Evolutionary conservation across 2,888 invertebrate genomes (phyloP).

Genomic region (Serrognathus titanus): DNA sequence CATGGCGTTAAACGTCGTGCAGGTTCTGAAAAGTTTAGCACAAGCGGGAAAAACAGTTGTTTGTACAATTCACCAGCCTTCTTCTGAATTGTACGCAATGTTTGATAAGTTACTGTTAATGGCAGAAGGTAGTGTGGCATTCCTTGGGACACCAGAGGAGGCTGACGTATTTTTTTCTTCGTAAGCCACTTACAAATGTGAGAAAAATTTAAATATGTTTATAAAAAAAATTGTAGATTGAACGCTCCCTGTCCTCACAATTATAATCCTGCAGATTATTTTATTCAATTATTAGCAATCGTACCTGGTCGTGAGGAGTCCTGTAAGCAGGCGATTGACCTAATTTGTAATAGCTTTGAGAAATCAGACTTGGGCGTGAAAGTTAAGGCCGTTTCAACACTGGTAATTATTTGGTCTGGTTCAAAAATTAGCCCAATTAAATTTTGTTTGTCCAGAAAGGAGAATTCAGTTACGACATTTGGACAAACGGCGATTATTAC

Average conservation of each 20-base stretch:
- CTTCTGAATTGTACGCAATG: conserved; percentile 84
- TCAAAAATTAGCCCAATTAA: background rate
- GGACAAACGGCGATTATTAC: conserved; percentile 30
- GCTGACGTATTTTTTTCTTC: conserved; percentile 76
- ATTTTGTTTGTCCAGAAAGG: conserved; percentile 24
- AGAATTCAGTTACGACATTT: conserved; percentile 35
- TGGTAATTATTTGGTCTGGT: conserved; percentile 21
- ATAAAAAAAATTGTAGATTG: conserved; percentile 52
- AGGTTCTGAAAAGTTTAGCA: conserved; percentile 71
- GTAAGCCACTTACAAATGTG: conserved; percentile 52
- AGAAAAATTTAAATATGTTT: background rate
- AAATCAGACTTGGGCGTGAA: conserved; percentile 61
- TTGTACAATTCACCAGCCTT: conserved; percentile 94
- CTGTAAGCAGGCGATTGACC: conserved; percentile 73
- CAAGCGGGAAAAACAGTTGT: conserved; percentile 85
- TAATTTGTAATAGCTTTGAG: conserved; percentile 75
- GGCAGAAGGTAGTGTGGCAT: conserved; percentile 89
- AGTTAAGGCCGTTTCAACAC: conserved; percentile 56
- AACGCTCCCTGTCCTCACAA: conserved; percentile 83
- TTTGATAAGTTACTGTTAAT: conserved; percentile 86
- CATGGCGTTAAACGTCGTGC: conserved; percentile 92
- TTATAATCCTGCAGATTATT: conserved; percentile 94
- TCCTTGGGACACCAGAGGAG: conserved; percentile 76
- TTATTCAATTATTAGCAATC: conserved; percentile 83
- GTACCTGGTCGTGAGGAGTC: conserved; percentile 79